A percentile compares a stretch with the other conserved stretches of the same genome.
These are phyloP conservation scores for Numenius arquata DNA, from an alignment of 2,113 vertebrate species.

Conservation along the genomic window DNA sequence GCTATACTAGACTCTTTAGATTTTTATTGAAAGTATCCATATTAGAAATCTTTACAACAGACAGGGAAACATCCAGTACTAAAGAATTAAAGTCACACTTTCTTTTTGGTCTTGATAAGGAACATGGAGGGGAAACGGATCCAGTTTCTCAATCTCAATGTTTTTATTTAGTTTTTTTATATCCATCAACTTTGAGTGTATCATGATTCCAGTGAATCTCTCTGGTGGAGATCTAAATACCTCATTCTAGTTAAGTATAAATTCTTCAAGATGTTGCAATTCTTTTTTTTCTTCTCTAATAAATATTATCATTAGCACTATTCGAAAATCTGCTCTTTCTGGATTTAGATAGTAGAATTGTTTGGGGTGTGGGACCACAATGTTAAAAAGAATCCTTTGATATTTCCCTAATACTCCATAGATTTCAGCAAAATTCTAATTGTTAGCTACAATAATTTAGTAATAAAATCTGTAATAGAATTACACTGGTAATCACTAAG, in stretches of 20 bases:
- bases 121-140: not conserved
- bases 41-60: not conserved
- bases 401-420: not conserved
- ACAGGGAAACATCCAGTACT: not conserved
- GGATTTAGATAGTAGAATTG: not conserved
- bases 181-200: not conserved
- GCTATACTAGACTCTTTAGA: not conserved
- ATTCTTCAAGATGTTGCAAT: not conserved
- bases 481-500: not conserved
- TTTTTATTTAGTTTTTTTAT: not conserved
- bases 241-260: not conserved
- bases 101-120: not conserved
- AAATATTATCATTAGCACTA: not conserved
- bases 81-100: not conserved
- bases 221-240: not conserved
- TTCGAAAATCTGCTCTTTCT: not conserved
- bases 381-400: not conserved
- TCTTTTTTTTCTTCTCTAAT: not conserved
- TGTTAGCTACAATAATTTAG: not conserved
- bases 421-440: not conserved
- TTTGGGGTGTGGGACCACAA: not conserved
- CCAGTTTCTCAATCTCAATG: not conserved
- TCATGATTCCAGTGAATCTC: not conserved
- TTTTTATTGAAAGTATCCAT: not conserved
- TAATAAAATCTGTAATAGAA: slow-evolving; percentile 16